A percentile compares a stretch with the other conserved stretches of the same genome.
These are phyloP conservation scores for Drosophila pandora DNA, from an alignment of 1,140 invertebrate genomes.

Conservation along the genomic window DNA sequence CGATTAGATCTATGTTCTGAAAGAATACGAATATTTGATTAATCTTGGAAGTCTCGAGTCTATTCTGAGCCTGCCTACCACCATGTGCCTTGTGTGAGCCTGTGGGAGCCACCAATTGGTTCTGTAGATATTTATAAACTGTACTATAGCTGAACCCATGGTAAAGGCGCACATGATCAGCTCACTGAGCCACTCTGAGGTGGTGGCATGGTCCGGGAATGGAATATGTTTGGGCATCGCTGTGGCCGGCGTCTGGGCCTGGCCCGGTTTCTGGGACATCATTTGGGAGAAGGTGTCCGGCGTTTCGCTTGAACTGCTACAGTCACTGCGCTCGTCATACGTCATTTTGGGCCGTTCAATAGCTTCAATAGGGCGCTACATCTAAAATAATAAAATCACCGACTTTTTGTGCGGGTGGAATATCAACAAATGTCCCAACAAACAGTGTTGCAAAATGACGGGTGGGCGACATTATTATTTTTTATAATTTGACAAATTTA, in stretches of 20 bases:
- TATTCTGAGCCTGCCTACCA: constrained; percentile 87
- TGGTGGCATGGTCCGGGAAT: constrained; percentile 92
- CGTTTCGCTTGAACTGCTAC: constrained; percentile 65
- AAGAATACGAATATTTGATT: constrained; percentile 77
- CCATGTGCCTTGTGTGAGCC: constrained; percentile 93
- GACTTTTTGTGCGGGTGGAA: constrained; percentile 17
- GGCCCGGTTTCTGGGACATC: constrained; percentile 34
- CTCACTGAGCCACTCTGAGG: constrained; percentile 94
- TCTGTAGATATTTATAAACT: constrained; percentile 97
- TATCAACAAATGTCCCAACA: constrained; percentile 6
- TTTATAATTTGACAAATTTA: too few species aligned
- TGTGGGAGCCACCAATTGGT: constrained; percentile 99
- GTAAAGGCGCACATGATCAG: constrained; percentile 93
- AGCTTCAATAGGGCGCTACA: constrained; percentile 5
- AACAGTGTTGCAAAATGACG: constrained; percentile 8
- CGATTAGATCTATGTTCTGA: constrained; percentile 98
- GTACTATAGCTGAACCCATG: constrained; percentile 89
- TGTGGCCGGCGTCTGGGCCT: constrained; percentile 34
- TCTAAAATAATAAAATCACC: constrained; percentile 21
- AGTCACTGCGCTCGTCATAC: constrained; percentile 72
- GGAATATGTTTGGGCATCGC: constrained; percentile 91
- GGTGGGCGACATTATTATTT: background rate
- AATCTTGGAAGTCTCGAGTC: background rate
- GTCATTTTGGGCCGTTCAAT: constrained; percentile 32
- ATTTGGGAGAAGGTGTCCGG: constrained; percentile 50